Percentiles rank a stretch among this genome's conserved stretches.
phyloP scores from a whole-genome alignment of 2,113 vertebrate genomes.

The Trichechus manatus region DNA sequence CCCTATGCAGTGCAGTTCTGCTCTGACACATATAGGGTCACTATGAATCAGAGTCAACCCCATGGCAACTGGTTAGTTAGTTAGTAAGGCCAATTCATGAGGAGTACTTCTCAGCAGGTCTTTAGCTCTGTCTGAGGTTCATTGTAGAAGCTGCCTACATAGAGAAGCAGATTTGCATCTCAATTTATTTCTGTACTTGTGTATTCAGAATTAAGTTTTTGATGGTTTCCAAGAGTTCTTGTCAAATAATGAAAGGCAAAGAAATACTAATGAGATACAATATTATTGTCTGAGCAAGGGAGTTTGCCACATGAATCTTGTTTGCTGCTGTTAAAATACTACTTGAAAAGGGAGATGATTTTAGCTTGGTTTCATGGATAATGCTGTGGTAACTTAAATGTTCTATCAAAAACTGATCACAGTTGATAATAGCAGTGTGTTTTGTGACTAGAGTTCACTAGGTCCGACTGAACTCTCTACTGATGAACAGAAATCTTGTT shows the following conservation, averaged over 20 bases:
- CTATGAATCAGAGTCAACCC: too few species aligned
- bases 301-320: neutral
- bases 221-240: neutral
- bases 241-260: neutral
- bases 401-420: too few species aligned
- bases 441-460: neutral
- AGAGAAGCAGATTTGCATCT: neutral
- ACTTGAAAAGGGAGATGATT: neutral
- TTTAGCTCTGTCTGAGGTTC: accelerated
- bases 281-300: too few species aligned
- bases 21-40: too few species aligned
- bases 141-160: neutral
- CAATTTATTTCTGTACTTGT: neutral
- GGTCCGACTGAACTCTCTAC: neutral
- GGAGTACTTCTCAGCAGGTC: accelerated
- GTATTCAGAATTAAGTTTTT: neutral
- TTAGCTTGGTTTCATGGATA: neutral
- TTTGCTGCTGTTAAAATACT: neutral
- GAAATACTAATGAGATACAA: neutral
- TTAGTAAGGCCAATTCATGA: too few species aligned
- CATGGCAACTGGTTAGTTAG: too few species aligned
- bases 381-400: accelerated
- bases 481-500: neutral
- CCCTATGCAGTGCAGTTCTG: too few species aligned
- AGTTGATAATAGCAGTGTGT: neutral